Evolutionary conservation across 2,797 vertebrate species (phyloP), one percentile per base, ranked within the genome.

Genomic region (Anomalospiza imberbis): DNA sequence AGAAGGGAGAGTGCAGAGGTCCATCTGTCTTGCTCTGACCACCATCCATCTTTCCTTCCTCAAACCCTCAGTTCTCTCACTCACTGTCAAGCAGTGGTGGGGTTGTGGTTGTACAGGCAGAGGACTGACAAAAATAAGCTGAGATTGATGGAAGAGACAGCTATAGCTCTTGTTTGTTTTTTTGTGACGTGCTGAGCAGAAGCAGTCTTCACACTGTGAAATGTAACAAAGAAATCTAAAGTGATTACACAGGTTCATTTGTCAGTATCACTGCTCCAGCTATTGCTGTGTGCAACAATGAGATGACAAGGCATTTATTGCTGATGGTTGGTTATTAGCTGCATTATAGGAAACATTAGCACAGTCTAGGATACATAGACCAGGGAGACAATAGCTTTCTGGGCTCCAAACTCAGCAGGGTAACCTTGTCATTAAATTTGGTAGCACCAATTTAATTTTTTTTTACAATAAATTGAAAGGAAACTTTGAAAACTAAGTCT

Each of bases 181-280:
- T 93, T 54, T 97, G 96, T 97, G 96, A 95, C 97, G 54, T 97
- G 98, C 98, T 98, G 98, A 97, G 98, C 88, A 62, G 97, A 97
- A 98, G 97, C 98, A 96, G 96, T 98, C 97, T 98, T 98, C 98
- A 98, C 97, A 98, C 98, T 98, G 98, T 96, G 98, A 97, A 97
- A 98, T 97, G 97, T 96, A 98, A 98, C 98, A 98, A 98, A 98
- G 98, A 98, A 98, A 98, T 96, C 96, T 95, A 88, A 97, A 98
- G 97, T 97, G 98, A 98, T 98, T 98, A 97, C 90, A 76, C 93
- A 82, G 97, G 97, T 98, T 98, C 98, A 97, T 98, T 98, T 98
- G 95, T 98, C 98, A 98, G 97, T 96, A 97, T 97, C 96, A 74
- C 87, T 94, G 97, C 97, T 97, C 95, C 94, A 95, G 97, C 97